A percentile compares a stretch with the other conserved stretches of the same genome.
Conservation (phyloP, 2,797 vertebrate genomes). For the Eleutherodactylus coqui region DNA sequence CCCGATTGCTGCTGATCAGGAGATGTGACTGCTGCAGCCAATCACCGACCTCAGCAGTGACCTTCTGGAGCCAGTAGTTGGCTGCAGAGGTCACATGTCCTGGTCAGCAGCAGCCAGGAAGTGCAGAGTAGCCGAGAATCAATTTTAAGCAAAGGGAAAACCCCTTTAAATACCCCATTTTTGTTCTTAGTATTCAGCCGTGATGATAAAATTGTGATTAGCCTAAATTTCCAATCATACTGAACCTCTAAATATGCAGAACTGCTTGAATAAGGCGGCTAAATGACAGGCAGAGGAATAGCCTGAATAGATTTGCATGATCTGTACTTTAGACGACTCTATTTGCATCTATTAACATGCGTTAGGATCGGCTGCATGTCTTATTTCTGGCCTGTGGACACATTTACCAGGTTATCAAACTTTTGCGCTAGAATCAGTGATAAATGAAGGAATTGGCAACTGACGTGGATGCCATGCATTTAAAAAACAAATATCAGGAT, state of each 20-base stretch:
- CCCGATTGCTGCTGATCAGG: no score
- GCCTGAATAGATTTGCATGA: conserved; percentile 25
- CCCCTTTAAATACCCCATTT: not conserved
- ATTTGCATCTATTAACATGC: conserved; percentile 43
- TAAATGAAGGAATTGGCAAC: not conserved
- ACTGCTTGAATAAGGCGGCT: not conserved
- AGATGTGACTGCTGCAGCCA: no score
- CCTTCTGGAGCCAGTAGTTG: no score
- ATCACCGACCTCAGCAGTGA: no score
- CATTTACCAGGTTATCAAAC: conserved; percentile 15
- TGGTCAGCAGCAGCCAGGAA: no score
- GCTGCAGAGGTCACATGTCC: no score
- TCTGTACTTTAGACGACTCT: not conserved
- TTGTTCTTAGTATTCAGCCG: not conserved
- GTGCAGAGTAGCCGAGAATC: no score
- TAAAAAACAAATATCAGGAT: not conserved
- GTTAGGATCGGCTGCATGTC: not conserved
- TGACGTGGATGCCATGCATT: not conserved
- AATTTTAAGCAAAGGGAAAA: no score
- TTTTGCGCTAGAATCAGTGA: not conserved
- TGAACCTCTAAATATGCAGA: conserved; percentile 20
- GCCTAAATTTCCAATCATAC: not conserved
- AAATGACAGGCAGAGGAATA: conserved; percentile 4
- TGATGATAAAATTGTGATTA: not conserved
- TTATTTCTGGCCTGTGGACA: not conserved